Evolutionary conservation across 2,113 vertebrate species (phyloP), one percentile per base, ranked within the genome.

Genomic region (Trichechus manatus): DNA sequence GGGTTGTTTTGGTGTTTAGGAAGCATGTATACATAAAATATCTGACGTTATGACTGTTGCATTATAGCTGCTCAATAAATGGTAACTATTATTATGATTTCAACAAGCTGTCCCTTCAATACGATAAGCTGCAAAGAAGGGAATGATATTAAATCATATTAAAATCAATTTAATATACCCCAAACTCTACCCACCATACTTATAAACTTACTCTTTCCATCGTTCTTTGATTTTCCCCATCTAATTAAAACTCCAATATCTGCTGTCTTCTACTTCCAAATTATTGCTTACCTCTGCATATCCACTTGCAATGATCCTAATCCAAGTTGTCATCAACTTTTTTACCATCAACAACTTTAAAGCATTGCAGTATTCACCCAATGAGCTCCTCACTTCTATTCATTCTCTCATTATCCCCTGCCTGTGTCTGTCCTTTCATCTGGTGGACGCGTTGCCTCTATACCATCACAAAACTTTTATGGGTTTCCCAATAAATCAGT

Each of bases 241-340:
- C 36, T 39, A 47, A 44, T 33, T 83, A 83, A 5, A 70, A 50
- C 66, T 68, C 80, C 27, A 81, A 19, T 15, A 82, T 33, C 36
- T 50, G 25, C 7, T 81, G 23, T 81, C 63, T 27, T 72, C n/a
- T 63, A 1, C 61, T 25, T 94, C 33, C 8, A 95, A 85, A 97
- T n/a, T 78, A 59, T 75, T 91, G 83, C 50, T 89, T 95, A n/a
- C 50, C 39, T 94, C 44, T 87, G 27, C 1, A 27, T 87, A 59
- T 88, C 68, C 27, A 66, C 64, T 87, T 89, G 44, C 7, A 11
- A 70, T 85, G 80, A 83, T 78, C 93, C 44, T 75, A 85, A 89
- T 91, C 77, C 13, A 72, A 27, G 44, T 59, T 11, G 25, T 39
- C 33, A 10, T 44, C 74, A 93, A 63, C 36, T 39, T 44, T 80